Percentiles rank a stretch among this genome's conserved stretches.
These are phyloP conservation scores for Megamerina dolium DNA, from an alignment of 2,888 invertebrate genomes.

Conservation along the genomic window DNA sequence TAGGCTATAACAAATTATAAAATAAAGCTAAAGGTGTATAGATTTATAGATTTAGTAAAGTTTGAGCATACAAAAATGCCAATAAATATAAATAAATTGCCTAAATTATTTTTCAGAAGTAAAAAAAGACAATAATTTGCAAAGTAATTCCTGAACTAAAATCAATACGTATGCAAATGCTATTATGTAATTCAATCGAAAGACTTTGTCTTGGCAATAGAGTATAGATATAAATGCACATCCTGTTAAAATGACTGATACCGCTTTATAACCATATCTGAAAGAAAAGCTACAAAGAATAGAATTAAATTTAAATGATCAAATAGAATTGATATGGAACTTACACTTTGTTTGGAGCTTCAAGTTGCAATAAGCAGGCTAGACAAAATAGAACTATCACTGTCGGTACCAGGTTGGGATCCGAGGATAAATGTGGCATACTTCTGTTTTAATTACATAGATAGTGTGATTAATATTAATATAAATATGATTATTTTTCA, in stretches of 20 bases:
- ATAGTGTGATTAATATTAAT: too few relatives aligned
- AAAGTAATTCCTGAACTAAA: conserved; percentile 55
- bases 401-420: conserved; percentile 58
- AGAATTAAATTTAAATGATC: conserved; percentile 6
- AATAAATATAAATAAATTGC: too few relatives aligned
- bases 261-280: conserved; percentile 27
- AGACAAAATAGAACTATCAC: conserved; percentile 57
- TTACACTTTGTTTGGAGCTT: conserved; percentile 63
- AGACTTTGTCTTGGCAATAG: conserved; percentile 57
- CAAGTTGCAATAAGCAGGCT: conserved; percentile 61
- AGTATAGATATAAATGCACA: conserved; percentile 55
- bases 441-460: too few relatives aligned
- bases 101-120: too few relatives aligned
- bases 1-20: too few relatives aligned
- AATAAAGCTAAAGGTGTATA: too few relatives aligned
- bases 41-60: too few relatives aligned
- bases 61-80: too few relatives aligned
- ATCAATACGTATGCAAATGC: conserved; percentile 54
- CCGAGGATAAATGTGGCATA: too few relatives aligned
- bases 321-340: conserved; percentile 27
- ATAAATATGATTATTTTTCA: too few relatives aligned
- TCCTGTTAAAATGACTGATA: conserved; percentile 50
- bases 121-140: too few relatives aligned
- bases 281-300: conserved; percentile 5
- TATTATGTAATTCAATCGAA: conserved; percentile 57